These are phyloP conservation scores for Drosophila trapezifrons DNA, from an alignment of 1,140 invertebrate species.

Conservation along the genomic window DNA sequence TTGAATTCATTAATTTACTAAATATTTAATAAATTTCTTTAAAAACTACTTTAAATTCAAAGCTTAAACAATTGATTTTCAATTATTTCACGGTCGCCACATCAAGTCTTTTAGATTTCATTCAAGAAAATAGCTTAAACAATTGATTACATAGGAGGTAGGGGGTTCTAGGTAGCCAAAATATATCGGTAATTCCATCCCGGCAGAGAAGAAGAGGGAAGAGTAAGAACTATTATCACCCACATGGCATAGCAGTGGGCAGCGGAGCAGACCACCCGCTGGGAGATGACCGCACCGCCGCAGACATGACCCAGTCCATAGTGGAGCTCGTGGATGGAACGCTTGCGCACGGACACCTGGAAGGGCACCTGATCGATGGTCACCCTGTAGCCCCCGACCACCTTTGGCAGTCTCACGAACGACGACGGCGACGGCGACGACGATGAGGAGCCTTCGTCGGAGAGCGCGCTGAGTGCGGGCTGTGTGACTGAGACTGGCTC, in stretches of 20 bases:
- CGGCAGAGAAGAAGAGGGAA: no score
- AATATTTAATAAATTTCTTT: no score
- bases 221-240: conserved; percentile 5
- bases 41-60: no score
- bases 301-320: conserved; percentile 57
- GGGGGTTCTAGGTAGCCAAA: background rate
- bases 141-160: no score
- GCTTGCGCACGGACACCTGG: conserved; percentile 54
- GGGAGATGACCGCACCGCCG: conserved; percentile 56
- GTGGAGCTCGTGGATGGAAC: conserved; percentile 11
- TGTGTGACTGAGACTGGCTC: background rate
- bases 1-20: no score
- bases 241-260: conserved; percentile 65
- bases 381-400: conserved; percentile 58
- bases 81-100: no score
- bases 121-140: no score
- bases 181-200: background rate
- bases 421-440: background rate
- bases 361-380: conserved; percentile 40
- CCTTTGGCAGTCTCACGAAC: conserved; percentile 40
- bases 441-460: background rate
- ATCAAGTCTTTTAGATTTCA: no score
- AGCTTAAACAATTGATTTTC: no score
- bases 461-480: no score
- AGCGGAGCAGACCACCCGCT: conserved; percentile 54